phyloP scores from a whole-genome alignment of 2,797 vertebrate genomes.

The Lutjanus campechanus region DNA sequence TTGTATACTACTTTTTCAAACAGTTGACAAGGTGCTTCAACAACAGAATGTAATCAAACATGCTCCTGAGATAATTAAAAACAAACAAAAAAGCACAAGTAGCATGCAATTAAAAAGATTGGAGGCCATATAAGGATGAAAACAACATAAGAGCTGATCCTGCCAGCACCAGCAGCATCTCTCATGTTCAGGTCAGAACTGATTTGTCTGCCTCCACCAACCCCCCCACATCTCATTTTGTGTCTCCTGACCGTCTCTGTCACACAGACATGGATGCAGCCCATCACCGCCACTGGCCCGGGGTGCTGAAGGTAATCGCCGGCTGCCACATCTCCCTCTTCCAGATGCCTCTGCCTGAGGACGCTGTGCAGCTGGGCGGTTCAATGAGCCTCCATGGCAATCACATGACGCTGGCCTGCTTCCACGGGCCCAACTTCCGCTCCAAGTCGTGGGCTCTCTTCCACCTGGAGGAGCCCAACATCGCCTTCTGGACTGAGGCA shows the following conservation, averaged over 20 bases:
- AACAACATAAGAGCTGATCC: constrained; percentile 14
- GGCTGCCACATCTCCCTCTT: constrained; percentile 99
- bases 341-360: constrained; percentile 96
- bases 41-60: constrained; percentile 52
- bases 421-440: constrained; percentile 98
- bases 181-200: constrained; percentile 19
- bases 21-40: constrained; percentile 25
- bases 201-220: neutral
- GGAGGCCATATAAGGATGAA: constrained; percentile 5
- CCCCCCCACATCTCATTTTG: neutral
- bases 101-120: constrained; percentile 6
- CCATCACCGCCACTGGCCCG: constrained; percentile 98
- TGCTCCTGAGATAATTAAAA: constrained; percentile 30
- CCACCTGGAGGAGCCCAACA: constrained; percentile 98
- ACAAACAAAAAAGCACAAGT: constrained; percentile 21
- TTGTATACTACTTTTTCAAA: constrained; percentile 41
- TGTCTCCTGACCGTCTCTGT: constrained; percentile 6
- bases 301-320: constrained; percentile 95
- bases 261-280: constrained; percentile 93
- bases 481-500: constrained; percentile 99
- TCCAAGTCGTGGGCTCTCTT: constrained; percentile 99
- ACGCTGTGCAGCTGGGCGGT: constrained; percentile 96
- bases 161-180: neutral
- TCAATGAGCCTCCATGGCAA: constrained; percentile 99
- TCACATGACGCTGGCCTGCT: constrained; percentile 98